phyloP scores from a whole-genome alignment of 2,888 invertebrate genomes.

The Cremastobaeus sp. region DNA sequence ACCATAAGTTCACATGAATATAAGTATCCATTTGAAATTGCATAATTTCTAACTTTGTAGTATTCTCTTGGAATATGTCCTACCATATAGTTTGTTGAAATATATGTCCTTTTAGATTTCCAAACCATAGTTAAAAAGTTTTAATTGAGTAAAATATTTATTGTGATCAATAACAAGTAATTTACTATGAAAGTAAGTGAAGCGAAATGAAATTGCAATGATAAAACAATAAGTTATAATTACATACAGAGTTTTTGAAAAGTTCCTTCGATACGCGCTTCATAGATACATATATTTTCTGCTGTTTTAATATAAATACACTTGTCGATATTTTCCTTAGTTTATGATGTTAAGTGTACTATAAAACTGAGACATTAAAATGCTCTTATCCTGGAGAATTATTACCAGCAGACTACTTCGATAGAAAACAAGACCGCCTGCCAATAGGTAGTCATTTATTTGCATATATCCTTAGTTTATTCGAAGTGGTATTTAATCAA shows the following conservation, averaged over 20 bases:
- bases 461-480: slow-evolving; percentile 3
- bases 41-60: too few relatives aligned
- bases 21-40: too few relatives aligned
- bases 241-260: slow-evolving; percentile 8
- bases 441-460: slow-evolving; percentile 23
- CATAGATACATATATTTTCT: slow-evolving; percentile 19
- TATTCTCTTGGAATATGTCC: too few relatives aligned
- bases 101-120: too few relatives aligned
- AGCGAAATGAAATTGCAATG: slow-evolving; percentile 18
- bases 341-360: slow-evolving; percentile 26
- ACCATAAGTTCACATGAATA: too few relatives aligned
- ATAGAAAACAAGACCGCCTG: slow-evolving; percentile 31
- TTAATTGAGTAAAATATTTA: too few relatives aligned
- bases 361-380: slow-evolving; percentile 45
- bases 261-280: slow-evolving; percentile 10
- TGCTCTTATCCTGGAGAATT: slow-evolving; percentile 31
- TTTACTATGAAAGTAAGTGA: slow-evolving; percentile 6
- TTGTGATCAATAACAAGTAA: too few relatives aligned
- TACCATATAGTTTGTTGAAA: too few relatives aligned
- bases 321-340: slow-evolving; percentile 37
- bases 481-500: too few relatives aligned
- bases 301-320: slow-evolving; percentile 19
- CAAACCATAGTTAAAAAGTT: too few relatives aligned
- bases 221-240: slow-evolving; percentile 15
- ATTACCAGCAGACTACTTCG: slow-evolving; percentile 18